These are phyloP conservation scores for Simalia tracyae DNA, from an alignment of 2,797 vertebrate species.

Conservation along the genomic window DNA sequence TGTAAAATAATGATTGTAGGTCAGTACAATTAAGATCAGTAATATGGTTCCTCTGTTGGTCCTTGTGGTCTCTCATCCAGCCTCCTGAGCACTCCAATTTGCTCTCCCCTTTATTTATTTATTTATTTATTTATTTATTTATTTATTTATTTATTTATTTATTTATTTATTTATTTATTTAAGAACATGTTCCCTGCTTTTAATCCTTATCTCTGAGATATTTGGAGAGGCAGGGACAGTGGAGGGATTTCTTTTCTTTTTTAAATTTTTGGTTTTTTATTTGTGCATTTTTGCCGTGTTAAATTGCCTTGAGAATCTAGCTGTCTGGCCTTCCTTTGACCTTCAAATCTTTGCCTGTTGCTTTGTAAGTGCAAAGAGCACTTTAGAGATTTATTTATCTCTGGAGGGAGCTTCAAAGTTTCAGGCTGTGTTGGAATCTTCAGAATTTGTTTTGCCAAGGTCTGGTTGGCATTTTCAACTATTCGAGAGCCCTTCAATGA, in stretches of 20 bases:
- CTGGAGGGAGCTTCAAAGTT: not conserved
- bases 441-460: not conserved
- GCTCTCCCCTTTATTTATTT: not conserved
- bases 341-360: not conserved
- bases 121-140: not conserved
- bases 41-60: not conserved
- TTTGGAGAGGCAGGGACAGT: not conserved
- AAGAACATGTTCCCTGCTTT: not conserved
- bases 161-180: not conserved
- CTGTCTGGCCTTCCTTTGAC: not conserved
- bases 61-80: not conserved
- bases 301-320: not conserved
- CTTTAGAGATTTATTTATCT: not conserved
- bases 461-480: not conserved
- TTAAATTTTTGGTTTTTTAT: not conserved
- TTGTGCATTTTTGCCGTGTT: not conserved
- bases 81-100: too few species aligned
- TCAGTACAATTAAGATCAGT: not conserved
- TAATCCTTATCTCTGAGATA: not conserved
- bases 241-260: not conserved
- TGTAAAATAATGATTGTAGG: not conserved
- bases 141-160: not conserved
- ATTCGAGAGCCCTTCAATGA: not conserved
- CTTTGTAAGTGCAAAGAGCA: not conserved
- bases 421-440: not conserved